These are phyloP conservation scores for Phortica magna DNA, from an alignment of 2,888 invertebrate species.

Conservation along the genomic window DNA sequence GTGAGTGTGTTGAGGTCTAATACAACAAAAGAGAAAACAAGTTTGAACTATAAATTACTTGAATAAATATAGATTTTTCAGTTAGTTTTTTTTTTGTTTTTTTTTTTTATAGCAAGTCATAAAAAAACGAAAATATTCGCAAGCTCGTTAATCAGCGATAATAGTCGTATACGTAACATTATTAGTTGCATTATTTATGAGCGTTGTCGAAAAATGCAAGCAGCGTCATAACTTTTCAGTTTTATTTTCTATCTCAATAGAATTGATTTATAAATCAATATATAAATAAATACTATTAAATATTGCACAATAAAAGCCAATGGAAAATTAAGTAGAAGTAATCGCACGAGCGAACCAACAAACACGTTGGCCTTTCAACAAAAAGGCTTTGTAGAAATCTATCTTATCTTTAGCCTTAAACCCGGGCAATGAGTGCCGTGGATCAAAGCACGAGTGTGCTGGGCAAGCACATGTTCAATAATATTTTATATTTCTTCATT, in stretches of 20 bases:
- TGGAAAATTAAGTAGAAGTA: neutral
- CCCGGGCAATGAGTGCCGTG: neutral
- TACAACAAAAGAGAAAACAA: slow-evolving; percentile 47
- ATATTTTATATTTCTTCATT: no score
- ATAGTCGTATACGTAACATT: neutral
- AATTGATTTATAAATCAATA: no score
- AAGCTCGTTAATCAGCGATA: neutral
- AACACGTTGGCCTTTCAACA: neutral
- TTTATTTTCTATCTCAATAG: no score
- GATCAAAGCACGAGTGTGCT: neutral
- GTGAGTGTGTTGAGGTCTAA: slow-evolving; percentile 80
- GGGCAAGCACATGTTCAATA: no score
- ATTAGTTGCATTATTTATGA: neutral
- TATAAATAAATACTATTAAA: neutral
- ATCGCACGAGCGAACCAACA: no score
- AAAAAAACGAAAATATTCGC: neutral
- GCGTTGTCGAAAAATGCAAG: neutral
- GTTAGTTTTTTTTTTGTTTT: no score
- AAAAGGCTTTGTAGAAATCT: neutral
- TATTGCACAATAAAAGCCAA: neutral
- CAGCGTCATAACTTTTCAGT: neutral
- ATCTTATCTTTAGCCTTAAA: neutral
- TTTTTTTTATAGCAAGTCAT: neutral
- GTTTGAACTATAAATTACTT: neutral
- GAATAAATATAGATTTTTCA: no score